Conservation (phyloP, 2,888 invertebrate species). For the Rhaphigaster nebulosa region DNA sequence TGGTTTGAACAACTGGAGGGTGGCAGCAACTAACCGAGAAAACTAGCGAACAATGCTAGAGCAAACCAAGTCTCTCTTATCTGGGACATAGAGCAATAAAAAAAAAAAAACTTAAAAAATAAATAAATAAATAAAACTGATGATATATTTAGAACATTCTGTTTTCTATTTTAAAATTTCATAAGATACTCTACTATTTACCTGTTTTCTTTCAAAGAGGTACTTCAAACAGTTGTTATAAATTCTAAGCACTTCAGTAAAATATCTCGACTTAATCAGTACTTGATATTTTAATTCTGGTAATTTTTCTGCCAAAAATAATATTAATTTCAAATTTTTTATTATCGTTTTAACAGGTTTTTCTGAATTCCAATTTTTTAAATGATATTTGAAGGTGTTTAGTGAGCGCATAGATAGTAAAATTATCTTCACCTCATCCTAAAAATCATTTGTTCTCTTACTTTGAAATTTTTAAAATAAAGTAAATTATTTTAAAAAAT, state of each 20-base stretch:
- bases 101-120: no score
- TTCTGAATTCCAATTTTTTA: conserved; percentile 13
- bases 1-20: no score
- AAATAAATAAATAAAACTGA: no score
- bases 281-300: conserved; percentile 1
- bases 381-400: background rate
- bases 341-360: conserved; percentile 1
- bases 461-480: background rate
- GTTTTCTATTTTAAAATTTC: background rate
- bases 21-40: no score
- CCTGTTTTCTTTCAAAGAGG: background rate
- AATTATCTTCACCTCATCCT: conserved; percentile 37
- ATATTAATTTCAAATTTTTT: background rate
- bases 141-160: no score
- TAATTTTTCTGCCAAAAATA: background rate
- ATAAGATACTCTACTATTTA: background rate
- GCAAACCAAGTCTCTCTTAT: no score
- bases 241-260: conserved; percentile 22
- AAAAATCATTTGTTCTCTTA: background rate
- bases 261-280: background rate
- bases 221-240: conserved; percentile 11
- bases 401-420: background rate
- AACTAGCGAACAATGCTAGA: no score
- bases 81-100: no score
- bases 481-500: background rate